A percentile compares a stretch with the other conserved stretches of the same genome.
phyloP scores from a whole-genome alignment of 1,140 invertebrate species.

The Solenopsis invicta region DNA sequence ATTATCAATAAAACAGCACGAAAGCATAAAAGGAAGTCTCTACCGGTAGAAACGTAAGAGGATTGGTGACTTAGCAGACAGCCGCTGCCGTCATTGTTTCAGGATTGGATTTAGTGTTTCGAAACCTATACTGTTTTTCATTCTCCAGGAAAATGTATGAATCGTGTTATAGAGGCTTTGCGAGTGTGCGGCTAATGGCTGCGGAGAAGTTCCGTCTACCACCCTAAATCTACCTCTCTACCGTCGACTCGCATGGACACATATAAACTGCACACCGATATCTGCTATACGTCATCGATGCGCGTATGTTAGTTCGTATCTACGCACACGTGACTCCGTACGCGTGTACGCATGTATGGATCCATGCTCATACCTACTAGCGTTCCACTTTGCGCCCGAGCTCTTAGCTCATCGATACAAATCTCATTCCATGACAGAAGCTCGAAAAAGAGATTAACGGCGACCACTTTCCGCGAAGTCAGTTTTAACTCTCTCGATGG shows the following conservation, averaged over 20 bases:
- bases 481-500: constrained; percentile 85
- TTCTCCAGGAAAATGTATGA: constrained; percentile 86
- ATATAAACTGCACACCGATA: constrained; percentile 59
- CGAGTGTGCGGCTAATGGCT: constrained; percentile 85
- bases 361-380: neutral
- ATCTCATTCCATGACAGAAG: constrained; percentile 84
- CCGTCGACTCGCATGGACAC: constrained; percentile 70
- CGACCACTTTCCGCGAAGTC: constrained; percentile 81
- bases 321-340: neutral
- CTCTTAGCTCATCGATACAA: constrained; percentile 78
- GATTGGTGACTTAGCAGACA: constrained; percentile 61
- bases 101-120: constrained; percentile 54
- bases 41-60: constrained; percentile 12
- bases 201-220: constrained; percentile 80
- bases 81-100: constrained; percentile 32
- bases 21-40: neutral
- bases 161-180: constrained; percentile 86
- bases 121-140: constrained; percentile 81
- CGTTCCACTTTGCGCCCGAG: constrained; percentile 25
- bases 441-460: constrained; percentile 84
- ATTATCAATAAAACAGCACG: neutral
- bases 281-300: constrained; percentile 14
- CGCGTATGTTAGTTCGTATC: constrained; percentile 55
- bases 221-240: constrained; percentile 84
- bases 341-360: neutral